Evolutionary conservation across 2,797 vertebrate species (phyloP), one percentile per base, ranked within the genome.

Genomic region (Pseudopleuronectes americanus): DNA sequence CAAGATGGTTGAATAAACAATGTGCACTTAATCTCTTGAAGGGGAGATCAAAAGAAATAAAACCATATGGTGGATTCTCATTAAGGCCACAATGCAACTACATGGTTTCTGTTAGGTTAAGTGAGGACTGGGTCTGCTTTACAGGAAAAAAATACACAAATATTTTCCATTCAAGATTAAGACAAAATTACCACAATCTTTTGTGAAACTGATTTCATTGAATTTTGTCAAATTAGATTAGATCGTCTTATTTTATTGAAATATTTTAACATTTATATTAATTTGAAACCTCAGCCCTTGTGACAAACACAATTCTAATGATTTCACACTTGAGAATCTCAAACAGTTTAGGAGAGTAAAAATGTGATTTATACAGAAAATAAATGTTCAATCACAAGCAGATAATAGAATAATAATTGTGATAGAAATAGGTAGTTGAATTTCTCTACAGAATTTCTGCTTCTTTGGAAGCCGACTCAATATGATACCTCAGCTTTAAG

Each of bases 11-110:
- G 13, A 56, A 56, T 33, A 33, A 33, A 56, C 28, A 45, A 10
- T 17, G 52, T 53, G 10, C 5, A 17, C 22, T 13, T 2, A 26
- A 53, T 26, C 4, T 53, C 52, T 28, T 10, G 17, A 33, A 57
- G 64, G 45, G 23, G 47, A 53, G n/a, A 70, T 10, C 3, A 26
- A 53, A 60, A 3, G 41, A 16, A 62, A 22, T 0, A 36, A 53
- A 57, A 36, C 3, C 1, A 48, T 12, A 3, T 22, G 21, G 17
- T 23, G 61, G 13, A 60, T 43, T 58, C 23, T 57, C 4, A 4
- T 69, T 51, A 64, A 24, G 72, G 10, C 17, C 23, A 67, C 68
- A 43, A 23, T 10, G 17, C 2, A 17, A 61, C 56, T 28, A 56
- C 41, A 31, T 47, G 36, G 53, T 36, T 57, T 62, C 19, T 48